These are phyloP conservation scores for Cyprinodon tularosa DNA, from an alignment of 2,113 vertebrate genomes.

Conservation along the genomic window DNA sequence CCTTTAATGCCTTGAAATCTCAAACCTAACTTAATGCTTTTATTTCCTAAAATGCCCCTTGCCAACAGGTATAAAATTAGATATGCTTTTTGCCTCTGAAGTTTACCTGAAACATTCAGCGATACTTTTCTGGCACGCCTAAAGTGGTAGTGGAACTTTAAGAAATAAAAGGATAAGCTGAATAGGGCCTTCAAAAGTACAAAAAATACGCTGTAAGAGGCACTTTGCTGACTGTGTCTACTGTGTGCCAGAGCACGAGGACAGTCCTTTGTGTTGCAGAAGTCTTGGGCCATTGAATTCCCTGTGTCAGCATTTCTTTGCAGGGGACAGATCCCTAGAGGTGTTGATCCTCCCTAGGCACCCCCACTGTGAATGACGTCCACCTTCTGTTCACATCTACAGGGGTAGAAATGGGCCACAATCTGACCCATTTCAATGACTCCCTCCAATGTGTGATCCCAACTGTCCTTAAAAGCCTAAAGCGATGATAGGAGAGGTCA, in stretches of 20 bases:
- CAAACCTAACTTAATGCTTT: slow-evolving; percentile 32
- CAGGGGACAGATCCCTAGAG: slow-evolving; percentile 78
- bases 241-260: slow-evolving; percentile 70
- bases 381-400: slow-evolving; percentile 78
- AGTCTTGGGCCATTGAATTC: slow-evolving; percentile 77
- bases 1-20: slow-evolving; percentile 40
- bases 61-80: slow-evolving; percentile 45
- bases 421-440: slow-evolving; percentile 79
- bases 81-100: slow-evolving; percentile 38
- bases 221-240: slow-evolving; percentile 80
- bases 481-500: slow-evolving; percentile 47
- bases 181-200: slow-evolving; percentile 44
- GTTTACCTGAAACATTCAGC: slow-evolving; percentile 60
- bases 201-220: slow-evolving; percentile 73
- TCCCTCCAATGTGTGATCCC: slow-evolving; percentile 52
- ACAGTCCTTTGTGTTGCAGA: slow-evolving; percentile 74
- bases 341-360: slow-evolving; percentile 63
- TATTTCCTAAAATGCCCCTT: slow-evolving; percentile 29
- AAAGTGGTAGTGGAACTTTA: slow-evolving; percentile 55
- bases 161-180: slow-evolving; percentile 38
- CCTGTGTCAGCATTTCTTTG: slow-evolving; percentile 80
- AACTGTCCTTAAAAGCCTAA: slow-evolving; percentile 46
- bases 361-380: slow-evolving; percentile 73
- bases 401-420: slow-evolving; percentile 72
- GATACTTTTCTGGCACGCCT: slow-evolving; percentile 64